Evolutionary conservation across 2,113 vertebrate genomes (phyloP).

Genomic region (Prionailurus viverrinus): DNA sequence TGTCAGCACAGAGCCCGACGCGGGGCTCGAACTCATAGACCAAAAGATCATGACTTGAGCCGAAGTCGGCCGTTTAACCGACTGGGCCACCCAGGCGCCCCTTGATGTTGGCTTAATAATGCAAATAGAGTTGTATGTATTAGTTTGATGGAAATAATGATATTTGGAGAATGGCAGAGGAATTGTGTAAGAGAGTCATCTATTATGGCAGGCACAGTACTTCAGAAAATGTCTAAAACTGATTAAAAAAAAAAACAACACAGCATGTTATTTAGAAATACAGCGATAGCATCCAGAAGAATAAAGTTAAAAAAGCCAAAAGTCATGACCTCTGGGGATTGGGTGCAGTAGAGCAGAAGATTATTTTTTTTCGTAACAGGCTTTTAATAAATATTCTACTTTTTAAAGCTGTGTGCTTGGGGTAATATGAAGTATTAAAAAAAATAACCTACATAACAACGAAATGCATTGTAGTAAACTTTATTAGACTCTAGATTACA

Average conservation of each 20-base stretch:
- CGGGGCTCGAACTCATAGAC: no score
- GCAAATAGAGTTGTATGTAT: not conserved
- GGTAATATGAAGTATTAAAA: not conserved
- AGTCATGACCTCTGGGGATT: not conserved
- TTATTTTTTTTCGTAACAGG: not conserved
- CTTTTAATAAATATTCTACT: not conserved
- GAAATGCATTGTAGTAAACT: not conserved
- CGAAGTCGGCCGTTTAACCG: no score
- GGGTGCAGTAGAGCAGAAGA: not conserved
- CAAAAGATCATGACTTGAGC: no score
- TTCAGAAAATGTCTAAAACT: not conserved
- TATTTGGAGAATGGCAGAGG: not conserved
- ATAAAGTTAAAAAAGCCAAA: not conserved
- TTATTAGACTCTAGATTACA: not conserved
- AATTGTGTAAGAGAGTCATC: not conserved
- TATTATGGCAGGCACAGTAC: not conserved
- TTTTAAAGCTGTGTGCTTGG: not conserved
- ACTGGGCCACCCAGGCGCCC: no score
- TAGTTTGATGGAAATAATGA: not conserved
- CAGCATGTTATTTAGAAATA: slow-evolving; percentile 21
- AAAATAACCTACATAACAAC: not conserved
- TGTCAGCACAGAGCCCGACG: no score
- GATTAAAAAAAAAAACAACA: not conserved
- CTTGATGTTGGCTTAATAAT: not conserved
- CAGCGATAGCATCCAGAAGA: not conserved